A percentile compares a stretch with the other conserved stretches of the same genome.
Conservation (phyloP, 2,888 invertebrate species). For the Ferrisia virgata region DNA sequence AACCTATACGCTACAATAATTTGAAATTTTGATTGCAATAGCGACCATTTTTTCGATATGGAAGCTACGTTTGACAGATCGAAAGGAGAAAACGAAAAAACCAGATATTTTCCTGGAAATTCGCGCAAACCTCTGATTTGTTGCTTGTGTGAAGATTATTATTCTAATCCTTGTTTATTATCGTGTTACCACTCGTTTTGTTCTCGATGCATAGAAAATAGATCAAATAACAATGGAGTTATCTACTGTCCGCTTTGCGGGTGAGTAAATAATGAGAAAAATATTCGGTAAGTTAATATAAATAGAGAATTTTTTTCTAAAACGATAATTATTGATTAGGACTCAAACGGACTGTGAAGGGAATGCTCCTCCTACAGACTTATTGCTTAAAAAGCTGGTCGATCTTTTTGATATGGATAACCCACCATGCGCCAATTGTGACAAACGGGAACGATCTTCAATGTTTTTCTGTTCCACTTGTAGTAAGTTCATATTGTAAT, state of each 20-base stretch:
- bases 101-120: conserved; percentile 19
- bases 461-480: conserved; percentile 80
- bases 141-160: conserved; percentile 66
- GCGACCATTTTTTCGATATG: neutral
- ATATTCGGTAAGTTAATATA: neutral
- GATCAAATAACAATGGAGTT: conserved; percentile 62
- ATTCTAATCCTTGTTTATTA: conserved; percentile 65
- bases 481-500: conserved; percentile 57
- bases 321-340: conserved; percentile 52
- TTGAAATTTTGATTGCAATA: no score
- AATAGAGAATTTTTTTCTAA: neutral
- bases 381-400: conserved; percentile 66
- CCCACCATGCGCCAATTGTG: conserved; percentile 74
- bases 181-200: conserved; percentile 71
- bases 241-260: conserved; percentile 67
- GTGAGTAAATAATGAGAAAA: conserved; percentile 53
- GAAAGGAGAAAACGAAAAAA: conserved; percentile 24
- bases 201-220: conserved; percentile 62
- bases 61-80: neutral
- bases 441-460: conserved; percentile 65
- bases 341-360: conserved; percentile 64
- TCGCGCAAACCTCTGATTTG: conserved; percentile 59
- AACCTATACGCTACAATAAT: no score
- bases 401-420: conserved; percentile 68
- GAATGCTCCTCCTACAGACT: conserved; percentile 65